Evolutionary conservation across 2,888 invertebrate genomes (phyloP).

Genomic region (Malacosoma neustria): DNA sequence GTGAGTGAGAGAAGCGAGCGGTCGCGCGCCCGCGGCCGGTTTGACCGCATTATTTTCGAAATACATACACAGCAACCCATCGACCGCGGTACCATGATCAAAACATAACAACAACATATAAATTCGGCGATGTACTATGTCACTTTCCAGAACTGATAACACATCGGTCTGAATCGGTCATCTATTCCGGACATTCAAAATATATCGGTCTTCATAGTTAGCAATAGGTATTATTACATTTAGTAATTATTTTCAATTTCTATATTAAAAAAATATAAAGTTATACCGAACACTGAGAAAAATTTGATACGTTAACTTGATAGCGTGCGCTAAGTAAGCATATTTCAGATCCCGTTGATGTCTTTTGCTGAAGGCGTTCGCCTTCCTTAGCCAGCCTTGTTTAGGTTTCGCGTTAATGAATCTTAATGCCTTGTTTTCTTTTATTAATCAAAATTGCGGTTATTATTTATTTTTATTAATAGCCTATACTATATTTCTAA

Average conservation of each 20-base stretch:
- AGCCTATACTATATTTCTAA: no score
- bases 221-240: background rate
- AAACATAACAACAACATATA: slow-evolving; percentile 66
- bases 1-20: slow-evolving; percentile 67
- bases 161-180: slow-evolving; percentile 19
- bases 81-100: slow-evolving; percentile 64
- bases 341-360: slow-evolving; percentile 52
- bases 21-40: slow-evolving; percentile 64
- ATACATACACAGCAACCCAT: slow-evolving; percentile 69
- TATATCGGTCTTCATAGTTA: background rate
- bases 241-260: background rate
- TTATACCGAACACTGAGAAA: background rate
- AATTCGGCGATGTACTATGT: slow-evolving; percentile 34
- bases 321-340: slow-evolving; percentile 16
- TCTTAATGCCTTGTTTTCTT: slow-evolving; percentile 32
- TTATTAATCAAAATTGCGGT: slow-evolving; percentile 20
- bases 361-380: slow-evolving; percentile 64
- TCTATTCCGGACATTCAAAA: slow-evolving; percentile 14
- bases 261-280: background rate
- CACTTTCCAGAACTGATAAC: slow-evolving; percentile 25
- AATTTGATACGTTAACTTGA: slow-evolving; percentile 7
- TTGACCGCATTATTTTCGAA: slow-evolving; percentile 74
- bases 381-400: slow-evolving; percentile 44
- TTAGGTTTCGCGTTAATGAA: slow-evolving; percentile 32
- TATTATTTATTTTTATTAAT: slow-evolving; percentile 20